phyloP scores from a whole-genome alignment of 2,888 invertebrate species.

The Sussaba pulchella region DNA sequence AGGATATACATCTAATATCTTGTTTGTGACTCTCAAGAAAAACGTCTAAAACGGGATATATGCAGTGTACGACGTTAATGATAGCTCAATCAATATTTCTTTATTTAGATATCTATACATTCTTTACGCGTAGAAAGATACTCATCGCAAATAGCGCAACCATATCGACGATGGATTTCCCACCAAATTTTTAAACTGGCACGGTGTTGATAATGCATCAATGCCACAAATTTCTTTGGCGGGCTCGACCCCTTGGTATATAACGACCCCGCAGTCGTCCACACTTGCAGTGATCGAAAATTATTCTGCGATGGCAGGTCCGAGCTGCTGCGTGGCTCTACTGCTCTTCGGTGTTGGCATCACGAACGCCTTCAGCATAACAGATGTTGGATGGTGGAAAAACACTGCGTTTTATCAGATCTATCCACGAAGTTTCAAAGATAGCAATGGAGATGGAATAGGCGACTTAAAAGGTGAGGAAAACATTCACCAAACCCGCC shows the following conservation, averaged over 20 bases:
- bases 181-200: slow-evolving; percentile 20
- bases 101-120: too few relatives aligned
- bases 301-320: slow-evolving; percentile 56
- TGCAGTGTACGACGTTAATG: too few relatives aligned
- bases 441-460: slow-evolving; percentile 87
- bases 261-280: slow-evolving; percentile 25
- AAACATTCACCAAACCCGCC: not conserved
- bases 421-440: slow-evolving; percentile 94
- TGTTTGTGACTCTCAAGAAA: too few relatives aligned
- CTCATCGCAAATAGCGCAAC: slow-evolving; percentile 25
- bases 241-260: not conserved
- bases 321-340: slow-evolving; percentile 38
- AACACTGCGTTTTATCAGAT: slow-evolving; percentile 93
- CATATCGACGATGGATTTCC: slow-evolving; percentile 35
- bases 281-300: slow-evolving; percentile 42
- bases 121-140: too few relatives aligned
- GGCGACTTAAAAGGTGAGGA: slow-evolving; percentile 79
- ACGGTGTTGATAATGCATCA: slow-evolving; percentile 33
- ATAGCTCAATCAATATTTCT: not conserved
- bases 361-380: slow-evolving; percentile 71
- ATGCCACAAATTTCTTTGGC: slow-evolving; percentile 2
- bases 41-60: too few relatives aligned
- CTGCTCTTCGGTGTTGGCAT: slow-evolving; percentile 69
- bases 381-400: slow-evolving; percentile 91
- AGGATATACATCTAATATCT: too few relatives aligned